Evolutionary conservation across 2,113 vertebrate species (phyloP), one percentile per base, ranked within the genome.

Genomic region (Trematomus loennbergii): DNA sequence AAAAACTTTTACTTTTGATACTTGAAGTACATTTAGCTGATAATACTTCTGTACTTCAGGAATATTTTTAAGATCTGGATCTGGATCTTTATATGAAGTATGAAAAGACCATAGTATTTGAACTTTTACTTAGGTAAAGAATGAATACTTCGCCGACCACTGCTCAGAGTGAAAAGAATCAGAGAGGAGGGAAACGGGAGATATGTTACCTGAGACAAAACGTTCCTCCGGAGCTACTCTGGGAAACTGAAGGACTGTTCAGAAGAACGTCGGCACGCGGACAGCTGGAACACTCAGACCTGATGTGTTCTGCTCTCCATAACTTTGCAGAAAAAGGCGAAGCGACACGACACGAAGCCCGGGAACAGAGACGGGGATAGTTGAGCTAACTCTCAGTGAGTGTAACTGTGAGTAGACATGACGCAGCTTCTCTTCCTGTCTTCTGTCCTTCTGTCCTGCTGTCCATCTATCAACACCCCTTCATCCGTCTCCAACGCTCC

Each of bases 181-280:
- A 40, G 36, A 79, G 17, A 40, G 9, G 10, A 36, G 36, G 36
- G 60, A 45, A 58, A 68, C 22, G 48, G 45, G 16, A 80, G 55
- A 15, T 11, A 13, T 50, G 75, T 91, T 89, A 91, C 93, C 90
- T 93, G 68, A 72, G 74, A 78, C 78, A 8, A 75, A 72, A 36
- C 61, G 72, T 58, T 58, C 82, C 64, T 85, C 49, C 60, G 5
- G 81, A 48, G 58, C 0, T 90, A 93, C 49, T 89, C 84, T 78
- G 25, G 36, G 9, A 45, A 70, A 40, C 9, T 0, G 15, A 3
- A 20, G 1, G 62, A 66, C 73, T 52, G n/a, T 25, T 76, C 63
- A 64, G 36, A 64, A 25, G 52, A 33, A 43, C 3, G 18, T 69
- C 15, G 25, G 25, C 43, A 9, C 45, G 45, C 16, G 70, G 15